Evolutionary conservation across 2,797 vertebrate genomes (phyloP).

Genomic region (Loris lydekkerianus): DNA sequence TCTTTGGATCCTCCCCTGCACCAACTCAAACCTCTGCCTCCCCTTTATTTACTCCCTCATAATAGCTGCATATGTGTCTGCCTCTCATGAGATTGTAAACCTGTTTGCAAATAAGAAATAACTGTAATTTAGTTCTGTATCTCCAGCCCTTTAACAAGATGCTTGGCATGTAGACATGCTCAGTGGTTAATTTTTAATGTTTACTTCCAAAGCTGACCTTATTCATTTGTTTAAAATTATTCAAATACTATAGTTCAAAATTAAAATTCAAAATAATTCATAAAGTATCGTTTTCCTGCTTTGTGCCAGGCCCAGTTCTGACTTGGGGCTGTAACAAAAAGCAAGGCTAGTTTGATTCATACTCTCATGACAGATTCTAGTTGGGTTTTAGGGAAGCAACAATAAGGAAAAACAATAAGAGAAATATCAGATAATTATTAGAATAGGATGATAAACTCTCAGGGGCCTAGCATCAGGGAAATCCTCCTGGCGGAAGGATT

Average conservation of each 20-base stretch:
- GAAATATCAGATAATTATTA: not conserved
- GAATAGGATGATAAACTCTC: not conserved
- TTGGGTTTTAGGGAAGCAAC: not conserved
- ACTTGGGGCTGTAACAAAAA: not conserved
- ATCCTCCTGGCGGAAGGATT: not conserved
- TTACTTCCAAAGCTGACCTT: not conserved
- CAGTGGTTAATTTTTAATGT: not conserved
- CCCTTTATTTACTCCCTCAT: not conserved
- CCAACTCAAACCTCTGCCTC: not conserved
- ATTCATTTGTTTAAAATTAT: slow-evolving; percentile 39
- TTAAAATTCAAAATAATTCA: slow-evolving; percentile 4
- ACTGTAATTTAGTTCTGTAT: not conserved
- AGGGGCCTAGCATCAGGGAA: not conserved
- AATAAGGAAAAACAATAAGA: not conserved
- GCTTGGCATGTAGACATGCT: not conserved
- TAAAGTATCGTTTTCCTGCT: not conserved
- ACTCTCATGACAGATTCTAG: not conserved
- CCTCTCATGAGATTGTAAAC: not conserved
- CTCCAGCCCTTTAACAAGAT: not conserved
- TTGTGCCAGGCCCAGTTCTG: not conserved
- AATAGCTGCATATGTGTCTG: not conserved
- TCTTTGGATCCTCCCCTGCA: not conserved
- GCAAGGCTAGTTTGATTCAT: not conserved
- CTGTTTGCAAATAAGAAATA: not conserved
- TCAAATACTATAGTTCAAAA: not conserved